Percentiles rank a stretch among this genome's conserved stretches.
These are phyloP conservation scores for Chondrilla cf. caribensis DNA, from an alignment of 37 sponge, comb jelly and placozoan species.

Conservation along the genomic window DNA sequence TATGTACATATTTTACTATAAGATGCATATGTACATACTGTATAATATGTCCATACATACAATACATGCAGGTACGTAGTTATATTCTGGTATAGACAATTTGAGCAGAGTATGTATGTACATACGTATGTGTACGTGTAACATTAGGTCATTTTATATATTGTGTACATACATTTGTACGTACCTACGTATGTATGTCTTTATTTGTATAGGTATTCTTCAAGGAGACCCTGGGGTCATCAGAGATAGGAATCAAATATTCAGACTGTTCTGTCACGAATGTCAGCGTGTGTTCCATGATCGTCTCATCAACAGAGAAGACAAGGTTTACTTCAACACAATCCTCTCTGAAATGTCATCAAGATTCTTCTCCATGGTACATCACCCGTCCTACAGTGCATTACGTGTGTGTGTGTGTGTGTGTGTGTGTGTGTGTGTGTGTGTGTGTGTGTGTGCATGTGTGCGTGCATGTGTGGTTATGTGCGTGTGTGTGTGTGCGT, in stretches of 20 bases:
- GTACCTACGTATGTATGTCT: not conserved
- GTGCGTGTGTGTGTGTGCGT: constrained; percentile 33
- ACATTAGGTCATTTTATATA: too few species aligned
- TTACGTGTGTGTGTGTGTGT: constrained; percentile 4
- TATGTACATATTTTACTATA: too few species aligned
- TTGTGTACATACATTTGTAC: not conserved
- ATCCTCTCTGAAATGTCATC: constrained; percentile 95
- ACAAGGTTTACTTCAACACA: constrained; percentile 90
- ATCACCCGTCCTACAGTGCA: not conserved
- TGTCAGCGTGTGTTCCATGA: constrained; percentile 97
- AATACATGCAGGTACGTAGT: too few species aligned
- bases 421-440: constrained; percentile 39
- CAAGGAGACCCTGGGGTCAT: constrained; percentile 98
- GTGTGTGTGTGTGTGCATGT: constrained; percentile 42
- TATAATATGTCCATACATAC: too few species aligned
- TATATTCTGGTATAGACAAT: too few species aligned
- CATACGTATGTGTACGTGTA: too few species aligned
- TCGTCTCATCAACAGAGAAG: constrained; percentile 85
- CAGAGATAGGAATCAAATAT: constrained; percentile 83
- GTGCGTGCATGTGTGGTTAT: constrained; percentile 34
- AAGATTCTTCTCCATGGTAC: constrained; percentile 85
- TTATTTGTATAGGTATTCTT: constrained; percentile 64
- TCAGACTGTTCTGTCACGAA: constrained; percentile 95
- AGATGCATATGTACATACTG: too few species aligned
- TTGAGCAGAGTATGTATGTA: too few species aligned